Evolutionary conservation across 1,140 invertebrate genomes (phyloP).

Genomic region (Penaeus japonicus): DNA sequence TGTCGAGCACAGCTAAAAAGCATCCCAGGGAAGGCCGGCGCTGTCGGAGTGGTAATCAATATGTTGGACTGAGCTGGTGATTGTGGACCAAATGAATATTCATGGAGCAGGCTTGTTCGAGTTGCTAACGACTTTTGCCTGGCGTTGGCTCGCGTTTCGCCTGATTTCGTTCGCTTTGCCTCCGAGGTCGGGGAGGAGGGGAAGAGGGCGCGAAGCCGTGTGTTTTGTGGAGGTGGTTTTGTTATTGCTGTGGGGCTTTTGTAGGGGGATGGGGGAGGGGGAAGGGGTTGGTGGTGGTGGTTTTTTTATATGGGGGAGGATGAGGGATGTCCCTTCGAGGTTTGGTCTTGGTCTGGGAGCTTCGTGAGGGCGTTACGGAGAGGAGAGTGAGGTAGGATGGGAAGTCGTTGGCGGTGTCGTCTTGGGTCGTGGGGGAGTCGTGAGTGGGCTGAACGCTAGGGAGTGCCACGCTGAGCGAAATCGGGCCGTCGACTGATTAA

Average conservation of each 20-base stretch:
- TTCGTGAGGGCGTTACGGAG: background rate
- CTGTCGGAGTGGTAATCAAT: slow-evolving; percentile 33
- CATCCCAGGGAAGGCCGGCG: too few species aligned
- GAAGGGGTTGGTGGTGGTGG: too few species aligned
- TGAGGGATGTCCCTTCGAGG: too few species aligned
- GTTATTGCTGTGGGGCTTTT: too few species aligned
- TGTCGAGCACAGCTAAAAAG: too few species aligned
- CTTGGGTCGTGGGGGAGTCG: background rate
- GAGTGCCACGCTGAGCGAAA: background rate
- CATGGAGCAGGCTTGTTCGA: slow-evolving; percentile 41
- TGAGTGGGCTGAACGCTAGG: background rate
- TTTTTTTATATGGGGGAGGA: too few species aligned
- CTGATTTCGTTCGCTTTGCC: background rate
- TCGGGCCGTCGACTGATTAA: slow-evolving; percentile 19
- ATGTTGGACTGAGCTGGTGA: slow-evolving; percentile 50
- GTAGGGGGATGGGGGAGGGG: background rate
- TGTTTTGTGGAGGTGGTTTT: too few species aligned
- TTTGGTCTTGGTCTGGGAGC: too few species aligned
- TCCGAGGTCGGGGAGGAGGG: background rate
- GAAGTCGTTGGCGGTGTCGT: background rate
- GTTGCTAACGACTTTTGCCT: slow-evolving; percentile 28
- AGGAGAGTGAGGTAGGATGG: background rate
- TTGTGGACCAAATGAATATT: slow-evolving; percentile 51
- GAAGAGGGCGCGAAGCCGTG: too few species aligned
- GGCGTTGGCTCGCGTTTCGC: background rate